Evolutionary conservation across 2,888 invertebrate genomes (phyloP), one percentile per base, ranked within the genome.

Genomic region (Thalpophila matura): DNA sequence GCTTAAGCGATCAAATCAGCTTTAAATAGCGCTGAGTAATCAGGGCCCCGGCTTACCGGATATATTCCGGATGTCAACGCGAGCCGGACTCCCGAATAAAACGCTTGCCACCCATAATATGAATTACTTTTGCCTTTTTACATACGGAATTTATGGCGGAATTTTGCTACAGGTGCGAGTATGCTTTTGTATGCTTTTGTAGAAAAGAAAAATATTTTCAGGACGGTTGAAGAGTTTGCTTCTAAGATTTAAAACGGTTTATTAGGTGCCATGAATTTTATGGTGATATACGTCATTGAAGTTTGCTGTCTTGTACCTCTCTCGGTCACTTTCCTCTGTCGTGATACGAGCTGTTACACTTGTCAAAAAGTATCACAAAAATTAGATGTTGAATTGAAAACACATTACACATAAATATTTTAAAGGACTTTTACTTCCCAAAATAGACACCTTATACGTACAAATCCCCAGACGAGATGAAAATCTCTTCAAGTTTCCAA

Each of bases 1-100:
- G 83, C 85, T 83, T 80, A 76, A 79, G 80, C 78, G 86, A 82
- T 84, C 82, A 81, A 83, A 86, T 87, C 88, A 80, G 86, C 84
- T 87, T 86, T 80, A 82, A 86, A 86, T 86, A 88, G 87, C 77
- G 88, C 87, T 81, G 85, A 86, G 86, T 86, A 85, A 88, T 85
- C 87, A 80, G 77, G 68, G 57, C 43, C 45, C 50, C 45, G 74
- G 70, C 74, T 82, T 81, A 81, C 75, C 60, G 84, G 62, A 59
- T 75, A 61, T 57, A 80, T 77, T 53, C 74, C 76, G 82, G 75
- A 79, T 81, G 75, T 65, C 57, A 16, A 18, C 74, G 42, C 47
- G 50, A 56, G 66, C 59, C 60, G 73, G 56, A 62, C 76, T 60
- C 66, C 50, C 51, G 77, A 71, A 76, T 74, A 76, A 64, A 71